Percentiles rank a stretch among this genome's conserved stretches.
Evolutionary conservation across 2,797 vertebrate genomes (phyloP).

Genomic region (Heliangelus exortis): DNA sequence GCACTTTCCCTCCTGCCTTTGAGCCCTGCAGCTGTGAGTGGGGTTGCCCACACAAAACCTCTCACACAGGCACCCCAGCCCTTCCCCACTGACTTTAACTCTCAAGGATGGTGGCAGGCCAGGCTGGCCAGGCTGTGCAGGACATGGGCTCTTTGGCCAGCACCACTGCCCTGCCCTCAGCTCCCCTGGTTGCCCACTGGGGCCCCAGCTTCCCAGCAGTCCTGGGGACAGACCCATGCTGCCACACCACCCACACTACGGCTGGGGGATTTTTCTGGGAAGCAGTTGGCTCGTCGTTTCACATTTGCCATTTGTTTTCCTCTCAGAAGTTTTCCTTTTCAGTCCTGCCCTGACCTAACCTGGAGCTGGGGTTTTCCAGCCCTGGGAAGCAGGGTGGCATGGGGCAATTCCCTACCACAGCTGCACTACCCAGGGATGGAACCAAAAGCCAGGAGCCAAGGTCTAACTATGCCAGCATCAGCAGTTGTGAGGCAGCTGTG

Average conservation of each 20-base stretch:
- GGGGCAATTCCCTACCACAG: neutral
- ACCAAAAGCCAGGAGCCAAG: neutral
- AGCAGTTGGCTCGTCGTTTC: neutral
- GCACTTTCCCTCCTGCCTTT: neutral
- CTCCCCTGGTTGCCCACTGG: fast-evolving
- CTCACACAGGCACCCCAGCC: fast-evolving
- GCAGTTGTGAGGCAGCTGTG: neutral
- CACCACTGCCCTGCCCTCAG: fast-evolving
- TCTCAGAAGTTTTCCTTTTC: neutral
- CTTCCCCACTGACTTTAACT: neutral
- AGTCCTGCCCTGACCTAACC: neutral
- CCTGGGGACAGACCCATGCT: neutral
- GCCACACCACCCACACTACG: fast-evolving
- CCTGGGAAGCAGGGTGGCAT: neutral
- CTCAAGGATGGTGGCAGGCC: fast-evolving
- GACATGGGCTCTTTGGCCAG: fast-evolving
- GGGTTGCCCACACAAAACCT: neutral
- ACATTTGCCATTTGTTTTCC: neutral
- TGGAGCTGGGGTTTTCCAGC: neutral
- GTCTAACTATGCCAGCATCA: neutral
- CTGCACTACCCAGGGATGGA: neutral
- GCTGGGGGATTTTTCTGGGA: neutral
- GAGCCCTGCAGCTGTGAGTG: fast-evolving
- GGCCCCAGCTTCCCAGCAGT: neutral
- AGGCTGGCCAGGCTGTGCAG: neutral